A percentile compares a stretch with the other conserved stretches of the same genome.
Evolutionary conservation across 2,888 invertebrate genomes (phyloP).

Genomic region (Pristionchus mayeri): DNA sequence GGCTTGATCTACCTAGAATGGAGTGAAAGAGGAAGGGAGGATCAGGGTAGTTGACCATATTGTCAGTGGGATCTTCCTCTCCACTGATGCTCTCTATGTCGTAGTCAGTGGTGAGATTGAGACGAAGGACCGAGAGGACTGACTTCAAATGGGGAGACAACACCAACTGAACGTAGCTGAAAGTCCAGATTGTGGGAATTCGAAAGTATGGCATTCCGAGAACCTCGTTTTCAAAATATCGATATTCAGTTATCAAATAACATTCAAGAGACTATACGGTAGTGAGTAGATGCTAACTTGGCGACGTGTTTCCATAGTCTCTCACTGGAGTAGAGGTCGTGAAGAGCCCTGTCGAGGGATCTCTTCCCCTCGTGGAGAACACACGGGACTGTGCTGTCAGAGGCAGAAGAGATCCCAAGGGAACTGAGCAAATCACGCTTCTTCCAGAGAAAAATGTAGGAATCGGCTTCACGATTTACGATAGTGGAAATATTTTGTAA

Average conservation of each 20-base stretch:
- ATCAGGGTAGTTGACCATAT: neutral
- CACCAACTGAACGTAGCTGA: slow-evolving; percentile 44
- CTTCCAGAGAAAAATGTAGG: neutral
- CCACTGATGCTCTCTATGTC: slow-evolving; percentile 10
- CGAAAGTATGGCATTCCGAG: too few relatives aligned
- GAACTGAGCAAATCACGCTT: neutral
- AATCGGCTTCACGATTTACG: too few relatives aligned
- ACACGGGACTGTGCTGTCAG: slow-evolving; percentile 37
- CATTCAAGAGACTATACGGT: too few relatives aligned
- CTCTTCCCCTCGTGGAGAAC: slow-evolving; percentile 19
- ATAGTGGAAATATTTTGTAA: too few relatives aligned
- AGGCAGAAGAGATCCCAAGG: slow-evolving; percentile 18
- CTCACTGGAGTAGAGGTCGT: slow-evolving; percentile 41
- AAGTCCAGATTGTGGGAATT: too few relatives aligned
- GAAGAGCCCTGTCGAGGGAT: slow-evolving; percentile 24
- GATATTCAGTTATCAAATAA: too few relatives aligned
- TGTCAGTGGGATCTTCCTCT: slow-evolving; percentile 33
- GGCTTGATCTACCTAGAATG: slow-evolving; percentile 36
- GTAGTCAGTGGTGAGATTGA: slow-evolving; percentile 44
- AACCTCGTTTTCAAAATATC: too few relatives aligned
- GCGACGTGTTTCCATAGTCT: slow-evolving; percentile 48
- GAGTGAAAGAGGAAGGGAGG: neutral
- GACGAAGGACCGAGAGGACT: slow-evolving; percentile 18
- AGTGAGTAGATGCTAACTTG: slow-evolving; percentile 14
- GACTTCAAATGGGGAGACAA: slow-evolving; percentile 34